Evolutionary conservation across 2,888 invertebrate species (phyloP).

Genomic region (Endomychus coccineus): DNA sequence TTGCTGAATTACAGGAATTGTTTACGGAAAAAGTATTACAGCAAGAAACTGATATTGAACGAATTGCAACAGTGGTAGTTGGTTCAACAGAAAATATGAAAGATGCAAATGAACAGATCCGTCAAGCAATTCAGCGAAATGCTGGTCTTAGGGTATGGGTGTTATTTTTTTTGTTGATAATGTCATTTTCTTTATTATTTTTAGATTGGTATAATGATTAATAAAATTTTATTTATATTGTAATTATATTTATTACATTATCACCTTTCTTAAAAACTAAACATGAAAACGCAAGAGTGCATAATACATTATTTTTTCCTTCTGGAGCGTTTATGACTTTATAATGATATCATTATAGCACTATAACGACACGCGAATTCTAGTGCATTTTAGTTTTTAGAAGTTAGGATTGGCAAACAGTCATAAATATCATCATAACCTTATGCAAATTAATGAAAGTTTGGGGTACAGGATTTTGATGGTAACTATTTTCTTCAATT

Average conservation of each 20-base stretch:
- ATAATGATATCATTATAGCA: no score
- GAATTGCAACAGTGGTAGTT: slow-evolving; percentile 80
- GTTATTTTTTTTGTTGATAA: slow-evolving; percentile 88
- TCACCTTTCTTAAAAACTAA: no score
- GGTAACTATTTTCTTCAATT: no score
- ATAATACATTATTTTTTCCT: no score
- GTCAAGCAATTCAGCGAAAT: slow-evolving; percentile 94
- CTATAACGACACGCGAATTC: no score
- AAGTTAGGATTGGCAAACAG: no score
- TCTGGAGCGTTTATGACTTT: no score
- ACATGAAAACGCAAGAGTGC: no score
- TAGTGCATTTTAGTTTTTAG: no score
- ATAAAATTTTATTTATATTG: slow-evolving; percentile 22
- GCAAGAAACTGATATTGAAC: slow-evolving; percentile 89
- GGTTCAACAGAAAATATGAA: slow-evolving; percentile 92
- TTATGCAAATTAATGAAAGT: no score
- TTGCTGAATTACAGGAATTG: slow-evolving; percentile 89
- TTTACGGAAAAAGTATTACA: slow-evolving; percentile 93
- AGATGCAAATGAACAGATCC: slow-evolving; percentile 94
- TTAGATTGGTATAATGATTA: slow-evolving; percentile 97
- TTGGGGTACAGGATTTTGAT: no score
- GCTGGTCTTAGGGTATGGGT: slow-evolving; percentile 93
- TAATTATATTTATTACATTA: slow-evolving; percentile 3
- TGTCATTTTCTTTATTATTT: slow-evolving; percentile 92
- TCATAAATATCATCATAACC: no score